Evolutionary conservation across 2,888 invertebrate genomes (phyloP), one percentile per base, ranked within the genome.

Genomic region (Suillia variegata): DNA sequence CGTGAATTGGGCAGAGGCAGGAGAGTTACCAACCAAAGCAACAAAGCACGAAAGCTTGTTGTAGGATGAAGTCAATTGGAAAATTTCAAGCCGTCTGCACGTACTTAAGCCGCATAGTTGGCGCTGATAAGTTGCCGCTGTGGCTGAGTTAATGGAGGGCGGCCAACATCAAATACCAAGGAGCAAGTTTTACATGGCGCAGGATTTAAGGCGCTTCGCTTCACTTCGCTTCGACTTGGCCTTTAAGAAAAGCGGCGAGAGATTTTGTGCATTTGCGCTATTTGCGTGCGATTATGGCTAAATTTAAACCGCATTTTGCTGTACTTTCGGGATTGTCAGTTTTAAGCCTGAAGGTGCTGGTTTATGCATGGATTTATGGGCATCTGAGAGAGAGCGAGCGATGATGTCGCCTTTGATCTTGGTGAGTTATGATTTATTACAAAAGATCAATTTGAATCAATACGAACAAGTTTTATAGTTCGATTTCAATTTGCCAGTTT

Each of bases 121-220:
- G 70, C 68, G 69, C 74, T 76, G 76, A 76, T 76, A 76, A 74
- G 76, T 76, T 73, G 73, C 68, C 62, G 52, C 58, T 63, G 63
- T 76, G 75, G 76, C 67, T 50, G 62, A 45, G 45, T 45, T 45
- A 45, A 45, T 45, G 45, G 45, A 17, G 20, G n/a, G 45, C 45
- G 45, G 45, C 13, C 13, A 2, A 3, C 13, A 18, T 45, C 10
- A 45, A 18, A 45, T 10, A 20, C 17, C 38, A 10, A 8, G 38
- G n/a, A 10, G 38, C 38, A 31, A 12, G 31, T 12, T 6, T n/a
- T n/a, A 31, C 6, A 31, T 31, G 6, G 31, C 4, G 38, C 38
- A 20, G 18, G 45, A 45, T 45, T 18, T 20, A 45, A 20, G 45
- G 13, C 45, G 45, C 17, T 45, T 45, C 6, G 38, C 8, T 8